Base-by-base conservation (phyloP, 2,113 vertebrate species). In the Nycticebus coucang region DNA sequence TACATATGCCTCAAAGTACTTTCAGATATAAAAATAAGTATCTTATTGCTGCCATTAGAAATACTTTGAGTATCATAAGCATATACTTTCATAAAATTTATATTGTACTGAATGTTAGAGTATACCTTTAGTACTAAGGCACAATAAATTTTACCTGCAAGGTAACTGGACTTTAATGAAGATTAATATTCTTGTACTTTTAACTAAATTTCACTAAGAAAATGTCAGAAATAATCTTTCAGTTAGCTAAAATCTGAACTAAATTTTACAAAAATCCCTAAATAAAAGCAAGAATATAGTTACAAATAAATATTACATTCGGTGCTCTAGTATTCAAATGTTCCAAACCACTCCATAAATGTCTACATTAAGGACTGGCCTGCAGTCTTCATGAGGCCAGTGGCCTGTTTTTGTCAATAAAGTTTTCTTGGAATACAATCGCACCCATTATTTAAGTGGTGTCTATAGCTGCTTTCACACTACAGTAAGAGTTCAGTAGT, bases 41-140 rank as follows among this genome's bases (percentile, higher is more conserved):
- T 94, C 28, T 94, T 75, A 95, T 92, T 18, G 28, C 64, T 90
- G 41, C 55, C 95, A 94, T 94, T 95, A 2, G 13, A 92, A 83
- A 88, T 80, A 94, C 41, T 57, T 97, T 90, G 92, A 95, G 69
- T 93, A 97, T 60, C 91, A 95, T 92, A 88, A 89, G 95, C 26
- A 88, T 3, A 93, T 10, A 94, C 9, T 24, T 95, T 60, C 87
- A 93, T n/a, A 98, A 98, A 96, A 79, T 35, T 95, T 95, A 26
- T 92, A 95, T 35, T 62, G 78, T 91, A 82, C 93, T 79, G 37
- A 95, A 55, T 96, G 33, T 82, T 93, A 94, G 94, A 30, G 71
- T 60, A 78, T 26, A 97, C 15, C 75, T 97, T 84, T 12, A 85
- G 81, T 62, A 87, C 96, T 97, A 95, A 91, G 28, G 92, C 83